Percentiles rank a stretch among this genome's conserved stretches.
Conservation (phyloP, 2,113 vertebrate genomes). For the Osmerus mordax region DNA sequence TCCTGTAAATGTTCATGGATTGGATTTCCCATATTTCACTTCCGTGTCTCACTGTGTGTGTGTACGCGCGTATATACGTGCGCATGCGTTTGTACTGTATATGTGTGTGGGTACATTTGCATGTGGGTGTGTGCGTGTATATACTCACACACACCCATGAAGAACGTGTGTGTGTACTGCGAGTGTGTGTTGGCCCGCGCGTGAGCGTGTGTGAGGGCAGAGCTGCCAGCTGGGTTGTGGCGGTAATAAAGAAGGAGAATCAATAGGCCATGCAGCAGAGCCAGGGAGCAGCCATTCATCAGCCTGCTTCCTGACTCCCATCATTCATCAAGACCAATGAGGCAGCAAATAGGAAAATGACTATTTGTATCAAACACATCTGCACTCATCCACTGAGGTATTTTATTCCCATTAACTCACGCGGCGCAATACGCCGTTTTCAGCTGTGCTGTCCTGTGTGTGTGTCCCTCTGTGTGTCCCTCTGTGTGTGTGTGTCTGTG, state of each 20-base stretch:
- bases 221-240: slow-evolving; percentile 99
- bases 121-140: background rate
- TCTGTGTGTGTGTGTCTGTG: slow-evolving; percentile 40
- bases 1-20: no score
- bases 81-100: background rate
- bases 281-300: slow-evolving; percentile 99
- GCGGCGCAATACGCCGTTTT: slow-evolving; percentile 99
- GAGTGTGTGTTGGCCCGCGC: slow-evolving; percentile 29
- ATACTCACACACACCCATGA: slow-evolving; percentile 6
- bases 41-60: no score
- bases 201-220: slow-evolving; percentile 82
- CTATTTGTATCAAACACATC: slow-evolving; percentile 99
- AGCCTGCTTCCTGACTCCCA: slow-evolving; percentile 99
- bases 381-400: slow-evolving; percentile 99
- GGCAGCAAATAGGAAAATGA: slow-evolving; percentile 99
- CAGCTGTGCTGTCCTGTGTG: slow-evolving; percentile 69
- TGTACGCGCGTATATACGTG: background rate
- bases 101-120: background rate
- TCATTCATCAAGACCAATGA: slow-evolving; percentile 99
- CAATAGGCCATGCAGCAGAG: slow-evolving; percentile 99
- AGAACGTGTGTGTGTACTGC: slow-evolving; percentile 17
- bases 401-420: slow-evolving; percentile 99
- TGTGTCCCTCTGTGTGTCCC: slow-evolving; percentile 16
- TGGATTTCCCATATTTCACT: no score
- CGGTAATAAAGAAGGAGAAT: slow-evolving; percentile 99